These are phyloP conservation scores for Cotesia vestalis DNA, from an alignment of 1,140 invertebrate genomes.

Conservation along the genomic window DNA sequence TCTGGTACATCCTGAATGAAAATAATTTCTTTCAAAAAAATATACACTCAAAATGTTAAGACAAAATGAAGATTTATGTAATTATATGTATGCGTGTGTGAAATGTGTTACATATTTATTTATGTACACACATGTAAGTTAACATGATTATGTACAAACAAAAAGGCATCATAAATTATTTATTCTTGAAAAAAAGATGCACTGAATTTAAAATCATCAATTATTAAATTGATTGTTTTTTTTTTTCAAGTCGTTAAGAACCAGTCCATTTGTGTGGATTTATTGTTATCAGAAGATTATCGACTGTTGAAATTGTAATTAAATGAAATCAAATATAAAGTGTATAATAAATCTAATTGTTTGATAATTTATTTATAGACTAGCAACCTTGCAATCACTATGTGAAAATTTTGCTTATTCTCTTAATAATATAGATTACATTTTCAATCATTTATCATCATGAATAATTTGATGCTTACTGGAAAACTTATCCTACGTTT, in stretches of 20 bases:
- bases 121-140: background rate
- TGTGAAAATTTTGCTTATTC: too few species aligned
- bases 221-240: background rate
- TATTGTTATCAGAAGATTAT: conserved; percentile 14
- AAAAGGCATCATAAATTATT: conserved; percentile 9
- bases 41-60: too few species aligned
- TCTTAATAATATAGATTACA: too few species aligned
- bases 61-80: conserved; percentile 2
- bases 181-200: background rate
- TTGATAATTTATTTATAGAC: background rate
- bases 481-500: too few species aligned
- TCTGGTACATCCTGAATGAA: conserved; percentile 28
- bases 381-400: too few species aligned
- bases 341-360: background rate
- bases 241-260: background rate
- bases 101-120: conserved; percentile 10
- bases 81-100: background rate
- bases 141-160: conserved; percentile 13
- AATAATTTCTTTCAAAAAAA: conserved; percentile 15
- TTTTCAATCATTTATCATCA: too few species aligned
- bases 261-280: conserved; percentile 4
- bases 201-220: background rate
- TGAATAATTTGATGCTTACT: too few species aligned
- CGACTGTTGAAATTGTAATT: conserved; percentile 12
- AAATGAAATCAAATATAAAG: conserved; percentile 13